A percentile compares a stretch with the other conserved stretches of the same genome.
Conservation (phyloP, 2,113 vertebrate species). For the Erythrocercus mccallii region DNA sequence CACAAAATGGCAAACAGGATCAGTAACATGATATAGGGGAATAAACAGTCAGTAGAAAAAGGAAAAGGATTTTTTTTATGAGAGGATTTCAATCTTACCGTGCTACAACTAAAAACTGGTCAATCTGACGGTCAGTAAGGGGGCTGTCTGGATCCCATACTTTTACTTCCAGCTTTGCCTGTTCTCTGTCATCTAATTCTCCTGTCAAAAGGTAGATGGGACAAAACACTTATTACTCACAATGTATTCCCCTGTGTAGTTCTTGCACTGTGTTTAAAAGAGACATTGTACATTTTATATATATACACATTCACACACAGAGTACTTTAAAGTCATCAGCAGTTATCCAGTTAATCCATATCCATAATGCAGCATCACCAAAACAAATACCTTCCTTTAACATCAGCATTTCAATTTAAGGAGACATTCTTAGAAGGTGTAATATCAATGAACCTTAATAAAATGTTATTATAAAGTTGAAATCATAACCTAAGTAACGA, state of each 20-base stretch:
- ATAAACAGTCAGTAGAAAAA: slow-evolving; percentile 26
- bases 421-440: background rate
- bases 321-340: background rate
- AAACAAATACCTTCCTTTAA: background rate
- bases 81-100: slow-evolving; percentile 79
- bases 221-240: slow-evolving; percentile 62
- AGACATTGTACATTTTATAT: slow-evolving; percentile 2
- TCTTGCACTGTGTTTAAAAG: slow-evolving; percentile 28
- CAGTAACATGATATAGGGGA: background rate
- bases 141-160: slow-evolving; percentile 97
- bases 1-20: slow-evolving; percentile 38
- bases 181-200: slow-evolving; percentile 92
- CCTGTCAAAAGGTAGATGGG: slow-evolving; percentile 75
- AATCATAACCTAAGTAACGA: background rate
- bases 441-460: background rate
- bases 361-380: background rate
- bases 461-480: background rate
- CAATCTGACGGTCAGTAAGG: slow-evolving; percentile 94
- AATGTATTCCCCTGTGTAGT: background rate
- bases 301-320: accelerated
- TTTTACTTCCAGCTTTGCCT: slow-evolving; percentile 94
- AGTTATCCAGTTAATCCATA: background rate
- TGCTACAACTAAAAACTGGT: slow-evolving; percentile 98
- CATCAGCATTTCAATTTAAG: background rate
- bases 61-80: slow-evolving; percentile 22